Evolutionary conservation across 2,113 vertebrate genomes (phyloP), one percentile per base, ranked within the genome.

Genomic region (Microcebus ravelobensis): DNA sequence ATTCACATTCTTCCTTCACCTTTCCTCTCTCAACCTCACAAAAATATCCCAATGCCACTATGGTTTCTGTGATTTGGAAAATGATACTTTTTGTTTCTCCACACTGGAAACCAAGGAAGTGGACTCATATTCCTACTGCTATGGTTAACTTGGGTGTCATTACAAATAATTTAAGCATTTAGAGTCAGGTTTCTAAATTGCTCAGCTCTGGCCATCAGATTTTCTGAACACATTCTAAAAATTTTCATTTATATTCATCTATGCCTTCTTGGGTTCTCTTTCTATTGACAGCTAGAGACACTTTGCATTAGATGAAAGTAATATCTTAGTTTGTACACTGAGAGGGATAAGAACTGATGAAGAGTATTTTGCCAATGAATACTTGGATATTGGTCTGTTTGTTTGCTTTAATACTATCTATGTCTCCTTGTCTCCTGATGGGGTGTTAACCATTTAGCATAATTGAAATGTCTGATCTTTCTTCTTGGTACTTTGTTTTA

Each of bases 141-240:
- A 14, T 27, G 20, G 68, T 29, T 71, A 79, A 83, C 61, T 27
- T 80, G n/a, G 14, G 76, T 50, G 34, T 45, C 42, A 57, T 34
- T 71, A 85, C 61, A 77, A 91, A 81, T 90, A 55, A 52, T 92
- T 94, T 34, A 79, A 77, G 25, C 34, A n/a, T 76, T 90, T 86
- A 82, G 25, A 79, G 50, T 71, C n/a, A 79, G 42, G 71, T 63
- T 79, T 95, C 18, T 10, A 61, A 70, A 57, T 71, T 83, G 8
- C 45, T 93, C 27, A 90, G 6, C 20, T 77, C 55, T 74, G 45
- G 6, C 5, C 20, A n/a, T n/a, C 34, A 42, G 52, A 42, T 39
- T 87, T 82, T 61, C 42, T 55, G 23, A 0, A 2, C 42, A 61
- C 17, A 45, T 42, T 90, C 59, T 59, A 80, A 52, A 21, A 91